A percentile compares a stretch with the other conserved stretches of the same genome.
phyloP scores from a whole-genome alignment of 2,797 vertebrate species.

The Ctenopoma kingsleyae region DNA sequence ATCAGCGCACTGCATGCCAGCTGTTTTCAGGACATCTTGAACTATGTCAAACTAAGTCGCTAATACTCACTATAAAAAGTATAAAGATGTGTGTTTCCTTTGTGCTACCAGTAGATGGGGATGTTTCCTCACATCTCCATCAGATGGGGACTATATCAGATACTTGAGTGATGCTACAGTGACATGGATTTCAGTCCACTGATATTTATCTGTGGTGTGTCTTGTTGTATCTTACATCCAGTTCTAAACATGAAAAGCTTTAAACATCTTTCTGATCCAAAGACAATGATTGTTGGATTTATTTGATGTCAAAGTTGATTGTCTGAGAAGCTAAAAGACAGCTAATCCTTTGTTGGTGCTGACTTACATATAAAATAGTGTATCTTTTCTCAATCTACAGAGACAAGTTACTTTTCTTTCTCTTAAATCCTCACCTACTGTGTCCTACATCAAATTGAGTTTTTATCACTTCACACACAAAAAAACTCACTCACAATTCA shows the following conservation, averaged over 20 bases:
- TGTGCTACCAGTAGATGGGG: conserved; percentile 58
- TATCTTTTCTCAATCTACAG: not conserved
- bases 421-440: not conserved
- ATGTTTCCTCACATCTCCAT: conserved; percentile 15
- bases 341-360: not conserved
- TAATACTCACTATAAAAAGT: not conserved
- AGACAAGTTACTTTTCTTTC: not conserved
- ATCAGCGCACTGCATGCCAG: conserved; percentile 30
- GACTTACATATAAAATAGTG: not conserved
- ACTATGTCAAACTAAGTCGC: conserved; percentile 16
- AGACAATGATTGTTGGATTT: not conserved
- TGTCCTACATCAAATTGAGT: not conserved
- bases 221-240: not conserved
- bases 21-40: conserved; percentile 30
- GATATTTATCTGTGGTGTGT: conserved; percentile 5
- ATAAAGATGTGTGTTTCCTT: not conserved
- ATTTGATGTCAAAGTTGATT: not conserved
- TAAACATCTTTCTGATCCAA: not conserved
- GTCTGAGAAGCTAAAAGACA: not conserved
- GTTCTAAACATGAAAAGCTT: not conserved
- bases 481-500: not conserved
- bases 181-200: not conserved
- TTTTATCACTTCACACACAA: not conserved
- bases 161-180: not conserved
- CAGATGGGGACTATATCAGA: too few species aligned